phyloP scores from a whole-genome alignment of 2,888 invertebrate species.

The Himalopsyche tibetana region DNA sequence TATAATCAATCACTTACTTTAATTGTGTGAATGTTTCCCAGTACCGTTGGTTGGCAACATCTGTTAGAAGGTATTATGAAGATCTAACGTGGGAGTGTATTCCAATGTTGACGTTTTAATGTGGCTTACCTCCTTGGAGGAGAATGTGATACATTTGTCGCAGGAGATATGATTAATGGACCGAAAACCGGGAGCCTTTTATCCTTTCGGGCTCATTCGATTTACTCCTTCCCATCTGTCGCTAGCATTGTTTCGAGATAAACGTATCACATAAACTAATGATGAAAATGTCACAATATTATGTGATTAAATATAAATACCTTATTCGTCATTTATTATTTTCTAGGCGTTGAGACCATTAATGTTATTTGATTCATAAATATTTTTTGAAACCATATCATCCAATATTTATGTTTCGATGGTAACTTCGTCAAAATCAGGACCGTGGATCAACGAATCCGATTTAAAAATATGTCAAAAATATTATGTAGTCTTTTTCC shows the following conservation, averaged over 20 bases:
- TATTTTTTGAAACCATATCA: too few species aligned
- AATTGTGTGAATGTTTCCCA: too few species aligned
- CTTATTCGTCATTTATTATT: too few species aligned
- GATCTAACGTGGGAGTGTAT: constrained; percentile 43
- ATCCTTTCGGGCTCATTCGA: constrained; percentile 41
- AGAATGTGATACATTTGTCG: constrained; percentile 64
- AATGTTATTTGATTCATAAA: too few species aligned
- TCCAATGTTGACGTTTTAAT: constrained; percentile 64
- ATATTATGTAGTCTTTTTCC: too few species aligned
- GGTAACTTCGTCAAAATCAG: too few species aligned
- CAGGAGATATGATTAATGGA: constrained; percentile 63
- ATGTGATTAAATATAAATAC: neutral
- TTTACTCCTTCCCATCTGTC: constrained; percentile 16
- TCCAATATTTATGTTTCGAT: too few species aligned
- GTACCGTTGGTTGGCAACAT: constrained; percentile 14
- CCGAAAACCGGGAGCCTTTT: constrained; percentile 41
- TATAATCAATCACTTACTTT: too few species aligned
- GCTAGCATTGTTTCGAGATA: constrained; percentile 18
- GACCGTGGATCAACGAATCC: too few species aligned
- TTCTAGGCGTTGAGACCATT: too few species aligned
- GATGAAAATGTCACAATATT: constrained; percentile 40
- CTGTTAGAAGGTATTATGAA: constrained; percentile 28
- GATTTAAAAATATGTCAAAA: too few species aligned
- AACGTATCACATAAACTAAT: constrained; percentile 18
- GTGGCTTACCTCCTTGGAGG: constrained; percentile 58